Evolutionary conservation across 2,113 vertebrate genomes (phyloP).

Genomic region (Onychorhynchus coronatus): DNA sequence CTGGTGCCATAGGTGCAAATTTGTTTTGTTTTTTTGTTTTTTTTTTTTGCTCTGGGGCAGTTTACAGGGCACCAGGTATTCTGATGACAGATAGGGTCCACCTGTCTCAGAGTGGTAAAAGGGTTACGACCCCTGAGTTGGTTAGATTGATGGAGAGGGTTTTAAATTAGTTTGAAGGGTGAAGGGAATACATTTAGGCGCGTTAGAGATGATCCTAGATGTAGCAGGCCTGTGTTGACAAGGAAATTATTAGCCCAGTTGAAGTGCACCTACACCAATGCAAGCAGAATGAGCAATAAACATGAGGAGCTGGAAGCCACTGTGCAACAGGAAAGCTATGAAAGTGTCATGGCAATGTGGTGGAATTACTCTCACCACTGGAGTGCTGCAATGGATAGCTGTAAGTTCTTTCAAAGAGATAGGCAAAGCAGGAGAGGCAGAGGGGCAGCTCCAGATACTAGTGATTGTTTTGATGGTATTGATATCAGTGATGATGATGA

Average conservation of each 20-base stretch:
- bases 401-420: background rate
- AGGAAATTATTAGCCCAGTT: background rate
- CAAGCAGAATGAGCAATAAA: background rate
- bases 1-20: too few relatives aligned
- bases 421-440: background rate
- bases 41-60: background rate
- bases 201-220: background rate
- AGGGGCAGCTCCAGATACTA: background rate
- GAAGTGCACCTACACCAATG: background rate
- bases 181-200: background rate
- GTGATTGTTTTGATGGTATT: background rate
- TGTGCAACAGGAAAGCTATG: background rate
- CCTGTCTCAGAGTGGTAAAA: background rate
- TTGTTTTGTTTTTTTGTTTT: too few relatives aligned
- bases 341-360: accelerated
- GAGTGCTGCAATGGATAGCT: background rate
- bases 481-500: background rate
- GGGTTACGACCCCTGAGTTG: background rate
- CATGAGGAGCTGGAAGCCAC: background rate
- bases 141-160: background rate
- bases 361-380: background rate
- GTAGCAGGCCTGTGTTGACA: background rate
- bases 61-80: background rate
- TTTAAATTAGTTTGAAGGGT: background rate
- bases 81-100: too few relatives aligned